Base-by-base conservation (phyloP, 2,797 vertebrate species). In the Sebastes steindachneri region DNA sequence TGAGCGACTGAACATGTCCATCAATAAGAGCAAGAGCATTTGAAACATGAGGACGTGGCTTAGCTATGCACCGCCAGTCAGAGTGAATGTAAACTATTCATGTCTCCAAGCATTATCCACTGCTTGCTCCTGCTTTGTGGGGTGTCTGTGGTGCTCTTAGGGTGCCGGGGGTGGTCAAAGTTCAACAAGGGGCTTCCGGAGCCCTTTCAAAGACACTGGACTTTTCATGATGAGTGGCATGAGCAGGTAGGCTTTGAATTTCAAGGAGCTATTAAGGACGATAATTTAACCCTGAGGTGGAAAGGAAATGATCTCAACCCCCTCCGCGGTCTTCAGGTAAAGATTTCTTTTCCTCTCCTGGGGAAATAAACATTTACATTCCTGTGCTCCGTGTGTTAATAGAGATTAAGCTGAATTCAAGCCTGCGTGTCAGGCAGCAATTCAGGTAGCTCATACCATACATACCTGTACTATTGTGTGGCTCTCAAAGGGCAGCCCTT, bases 371-470 rank as follows among this genome's bases (percentile, higher is more conserved):
- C 89, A 91, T 94, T 94, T 91, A 83, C 94, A 95, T 95, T 95
- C 93, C 89, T 92, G 78, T 63, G 79, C 62, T 88, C 54, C 2
- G 72, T 69, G 77, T 88, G 90, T 86, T 95, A 93, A 94, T 91
- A 82, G 87, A 94, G 93, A 95, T 93, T 89, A 93, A 92, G 91
- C 80, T 87, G 87, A 88, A 94, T 91, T 88, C 77, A 90, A 89
- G 86, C 72, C 82, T 93, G 86, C 90, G 83, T 95, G 95, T 93
- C 93, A 95, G 93, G 66, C 88, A 90, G 89, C 84, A 90, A 92
- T 94, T 95, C 94, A 95, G 93, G 93, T 95, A 86, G 82, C 86
- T 94, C 95, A 96, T 96, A 92, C 95, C 94, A 75, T 48, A 83
- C 94, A 96, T 96, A 92, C 94, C 92, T 94, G 86, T 25, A 33